Percentiles rank a stretch among this genome's conserved stretches.
These are phyloP conservation scores for Amphiura filiformis DNA, from an alignment of 35 echinoderm and acorn worm species.

Conservation along the genomic window DNA sequence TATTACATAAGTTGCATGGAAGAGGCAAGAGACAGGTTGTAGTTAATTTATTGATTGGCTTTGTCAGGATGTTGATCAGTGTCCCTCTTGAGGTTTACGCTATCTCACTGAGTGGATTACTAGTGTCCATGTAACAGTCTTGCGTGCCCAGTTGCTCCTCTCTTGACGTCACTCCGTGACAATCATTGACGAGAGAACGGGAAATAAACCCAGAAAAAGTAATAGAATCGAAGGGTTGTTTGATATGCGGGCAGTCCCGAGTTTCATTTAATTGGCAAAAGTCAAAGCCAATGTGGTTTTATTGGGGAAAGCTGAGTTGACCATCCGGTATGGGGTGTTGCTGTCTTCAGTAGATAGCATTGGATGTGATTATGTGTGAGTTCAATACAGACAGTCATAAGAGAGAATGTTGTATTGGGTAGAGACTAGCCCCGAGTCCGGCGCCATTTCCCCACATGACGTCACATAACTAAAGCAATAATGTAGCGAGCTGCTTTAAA, in stretches of 20 bases:
- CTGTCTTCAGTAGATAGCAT: conserved; percentile 5
- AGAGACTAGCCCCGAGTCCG: not conserved
- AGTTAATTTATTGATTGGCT: not conserved
- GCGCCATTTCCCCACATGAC: not conserved
- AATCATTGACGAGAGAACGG: not conserved
- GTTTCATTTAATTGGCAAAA: not conserved
- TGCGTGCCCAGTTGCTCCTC: not conserved
- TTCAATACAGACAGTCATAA: not conserved
- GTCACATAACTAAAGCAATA: conserved; percentile 3
- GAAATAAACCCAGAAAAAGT: not conserved
- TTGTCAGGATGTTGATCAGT: not conserved
- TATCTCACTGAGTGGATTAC: not conserved
- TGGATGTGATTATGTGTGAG: not conserved
- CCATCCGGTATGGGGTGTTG: not conserved
- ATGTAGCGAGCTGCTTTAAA: not conserved
- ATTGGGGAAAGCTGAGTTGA: not conserved
- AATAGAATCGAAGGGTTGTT: not conserved
- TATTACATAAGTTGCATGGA: too few relatives aligned
- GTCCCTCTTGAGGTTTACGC: not conserved
- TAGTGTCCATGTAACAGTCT: not conserved
- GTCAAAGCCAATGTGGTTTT: not conserved
- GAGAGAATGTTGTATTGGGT: not conserved
- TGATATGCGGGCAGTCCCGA: not conserved
- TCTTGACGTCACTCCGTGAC: not conserved
- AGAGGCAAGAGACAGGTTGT: too few relatives aligned